phyloP scores from a whole-genome alignment of 2,888 invertebrate genomes.

The Halictus quadricinctus region DNA sequence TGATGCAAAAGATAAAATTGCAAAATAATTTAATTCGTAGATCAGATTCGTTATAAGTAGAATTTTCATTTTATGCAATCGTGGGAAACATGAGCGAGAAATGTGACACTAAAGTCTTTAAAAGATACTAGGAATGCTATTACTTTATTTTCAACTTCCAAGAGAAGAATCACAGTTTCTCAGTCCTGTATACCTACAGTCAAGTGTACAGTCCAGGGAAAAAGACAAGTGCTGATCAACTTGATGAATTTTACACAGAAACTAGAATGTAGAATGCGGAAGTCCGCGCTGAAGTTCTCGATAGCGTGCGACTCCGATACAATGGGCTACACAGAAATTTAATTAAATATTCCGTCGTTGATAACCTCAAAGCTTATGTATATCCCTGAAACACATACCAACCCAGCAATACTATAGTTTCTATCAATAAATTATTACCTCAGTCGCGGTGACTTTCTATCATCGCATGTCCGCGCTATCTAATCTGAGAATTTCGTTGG shows the following conservation, averaged over 20 bases:
- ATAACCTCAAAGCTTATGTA: background rate
- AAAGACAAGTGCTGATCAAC: background rate
- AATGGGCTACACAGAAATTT: background rate
- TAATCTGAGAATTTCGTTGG: background rate
- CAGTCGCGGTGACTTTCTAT: background rate
- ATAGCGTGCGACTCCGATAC: background rate
- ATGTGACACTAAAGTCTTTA: background rate
- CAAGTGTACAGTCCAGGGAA: background rate
- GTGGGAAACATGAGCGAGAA: background rate
- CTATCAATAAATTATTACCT: background rate
- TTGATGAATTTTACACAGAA: background rate
- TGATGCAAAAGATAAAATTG: background rate
- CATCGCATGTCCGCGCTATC: background rate
- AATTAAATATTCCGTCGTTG: background rate
- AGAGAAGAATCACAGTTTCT: background rate
- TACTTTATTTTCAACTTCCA: background rate
- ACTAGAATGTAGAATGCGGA: background rate
- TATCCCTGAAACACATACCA: background rate
- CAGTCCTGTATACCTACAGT: background rate
- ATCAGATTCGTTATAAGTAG: too few relatives aligned
- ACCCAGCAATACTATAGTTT: background rate
- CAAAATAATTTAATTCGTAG: background rate
- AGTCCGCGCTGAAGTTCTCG: background rate
- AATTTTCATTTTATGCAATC: background rate
- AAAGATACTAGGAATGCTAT: background rate